These are phyloP conservation scores for Autographa pulchrina DNA, from an alignment of 2,888 invertebrate species.

Conservation along the genomic window DNA sequence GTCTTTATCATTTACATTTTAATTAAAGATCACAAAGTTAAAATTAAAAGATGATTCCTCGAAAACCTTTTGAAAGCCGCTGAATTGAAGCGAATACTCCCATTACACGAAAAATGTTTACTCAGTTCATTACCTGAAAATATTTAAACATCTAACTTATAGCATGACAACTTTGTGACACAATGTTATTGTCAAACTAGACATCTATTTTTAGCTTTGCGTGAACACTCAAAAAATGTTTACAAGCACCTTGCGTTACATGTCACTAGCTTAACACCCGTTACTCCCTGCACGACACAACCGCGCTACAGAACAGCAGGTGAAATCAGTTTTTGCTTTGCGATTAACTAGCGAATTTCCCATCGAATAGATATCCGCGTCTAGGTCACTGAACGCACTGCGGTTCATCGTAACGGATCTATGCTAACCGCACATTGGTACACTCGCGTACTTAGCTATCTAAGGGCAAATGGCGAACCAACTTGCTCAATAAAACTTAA, in stretches of 20 bases:
- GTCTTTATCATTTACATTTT: background rate
- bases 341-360: slow-evolving; percentile 69
- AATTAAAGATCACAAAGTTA: background rate
- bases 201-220: no score
- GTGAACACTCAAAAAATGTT: no score
- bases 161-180: no score
- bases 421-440: slow-evolving; percentile 51
- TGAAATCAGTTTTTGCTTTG: slow-evolving; percentile 60
- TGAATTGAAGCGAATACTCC: no score
- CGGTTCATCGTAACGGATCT: slow-evolving; percentile 57
- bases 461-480: slow-evolving; percentile 54
- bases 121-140: no score
- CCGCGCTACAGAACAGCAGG: slow-evolving; percentile 29
- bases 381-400: slow-evolving; percentile 71
- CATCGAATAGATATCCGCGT: slow-evolving; percentile 68
- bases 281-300: slow-evolving; percentile 13
- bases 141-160: no score
- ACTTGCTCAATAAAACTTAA: slow-evolving; percentile 58
- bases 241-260: no score
- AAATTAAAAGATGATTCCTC: background rate
- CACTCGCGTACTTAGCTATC: slow-evolving; percentile 43
- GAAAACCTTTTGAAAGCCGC: background rate
- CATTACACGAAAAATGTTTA: no score
- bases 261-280: background rate
- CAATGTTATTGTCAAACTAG: no score